These are phyloP conservation scores for Machaerirhynchus nigripectus DNA, from an alignment of 2,113 vertebrate genomes.

Conservation along the genomic window DNA sequence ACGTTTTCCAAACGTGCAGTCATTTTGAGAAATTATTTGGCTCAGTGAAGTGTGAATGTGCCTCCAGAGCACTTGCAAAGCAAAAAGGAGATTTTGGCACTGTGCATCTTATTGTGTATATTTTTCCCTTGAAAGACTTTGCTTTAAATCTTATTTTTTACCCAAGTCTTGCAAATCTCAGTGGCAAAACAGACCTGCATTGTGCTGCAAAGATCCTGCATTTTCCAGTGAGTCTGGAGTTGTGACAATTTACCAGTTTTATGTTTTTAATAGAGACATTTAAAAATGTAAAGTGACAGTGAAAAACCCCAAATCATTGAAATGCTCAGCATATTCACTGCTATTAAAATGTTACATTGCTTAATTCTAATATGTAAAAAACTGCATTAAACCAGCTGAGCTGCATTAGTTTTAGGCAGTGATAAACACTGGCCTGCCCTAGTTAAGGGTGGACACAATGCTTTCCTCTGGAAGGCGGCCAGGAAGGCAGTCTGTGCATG, in stretches of 20 bases:
- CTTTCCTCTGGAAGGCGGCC: neutral
- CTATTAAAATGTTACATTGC: neutral
- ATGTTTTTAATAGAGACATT: neutral
- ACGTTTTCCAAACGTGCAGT: conserved; percentile 38
- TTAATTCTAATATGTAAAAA: neutral
- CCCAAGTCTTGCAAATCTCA: neutral
- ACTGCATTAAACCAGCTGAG: neutral
- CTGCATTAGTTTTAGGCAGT: neutral
- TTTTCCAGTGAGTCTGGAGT: neutral
- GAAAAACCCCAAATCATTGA: neutral
- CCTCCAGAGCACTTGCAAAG: conserved; percentile 27
- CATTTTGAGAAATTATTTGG: conserved; percentile 40
- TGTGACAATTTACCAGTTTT: neutral
- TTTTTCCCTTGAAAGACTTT: conserved; percentile 38
- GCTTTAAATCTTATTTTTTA: neutral
- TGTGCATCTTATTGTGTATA: neutral
- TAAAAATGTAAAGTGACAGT: neutral
- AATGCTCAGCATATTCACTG: neutral
- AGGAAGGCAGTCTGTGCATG: neutral
- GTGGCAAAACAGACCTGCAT: neutral
- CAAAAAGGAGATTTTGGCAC: conserved; percentile 20
- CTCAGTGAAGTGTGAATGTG: conserved; percentile 1
- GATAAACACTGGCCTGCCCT: neutral
- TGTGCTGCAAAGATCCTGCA: neutral
- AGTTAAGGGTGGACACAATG: neutral